Conservation (phyloP, 2,113 vertebrate species). For the Sciurus niger region DNA sequence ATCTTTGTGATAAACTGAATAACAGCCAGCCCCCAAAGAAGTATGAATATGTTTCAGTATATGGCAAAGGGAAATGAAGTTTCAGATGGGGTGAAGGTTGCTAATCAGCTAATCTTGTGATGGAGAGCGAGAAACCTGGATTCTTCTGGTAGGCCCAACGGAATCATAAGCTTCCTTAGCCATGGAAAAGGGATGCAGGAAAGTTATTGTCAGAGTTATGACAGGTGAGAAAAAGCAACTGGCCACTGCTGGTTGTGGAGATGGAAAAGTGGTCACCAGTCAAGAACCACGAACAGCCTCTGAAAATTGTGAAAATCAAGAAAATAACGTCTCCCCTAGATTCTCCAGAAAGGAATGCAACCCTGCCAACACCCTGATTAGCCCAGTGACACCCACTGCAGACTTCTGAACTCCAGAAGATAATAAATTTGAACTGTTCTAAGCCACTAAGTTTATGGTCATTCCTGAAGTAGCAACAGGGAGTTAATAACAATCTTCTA, state of each 20-base stretch:
- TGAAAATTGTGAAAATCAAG: background rate
- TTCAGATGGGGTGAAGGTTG: background rate
- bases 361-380: background rate
- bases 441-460: background rate
- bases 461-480: background rate
- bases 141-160: background rate
- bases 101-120: background rate
- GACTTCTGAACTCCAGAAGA: constrained; percentile 1
- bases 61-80: background rate
- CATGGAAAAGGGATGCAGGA: background rate
- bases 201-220: background rate
- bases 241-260: background rate
- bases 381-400: background rate
- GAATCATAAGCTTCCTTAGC: background rate
- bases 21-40: background rate
- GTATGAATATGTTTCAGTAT: background rate
- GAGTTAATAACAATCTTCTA: constrained; percentile 18
- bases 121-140: background rate
- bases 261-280: background rate
- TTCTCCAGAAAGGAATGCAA: constrained; percentile 17
- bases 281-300: background rate
- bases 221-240: background rate
- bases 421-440: constrained; percentile 1
- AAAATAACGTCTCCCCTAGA: constrained; percentile 19
- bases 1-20: constrained; percentile 34